These are phyloP conservation scores for Pachyramphus minor DNA, from an alignment of 2,113 vertebrate genomes.

Conservation along the genomic window DNA sequence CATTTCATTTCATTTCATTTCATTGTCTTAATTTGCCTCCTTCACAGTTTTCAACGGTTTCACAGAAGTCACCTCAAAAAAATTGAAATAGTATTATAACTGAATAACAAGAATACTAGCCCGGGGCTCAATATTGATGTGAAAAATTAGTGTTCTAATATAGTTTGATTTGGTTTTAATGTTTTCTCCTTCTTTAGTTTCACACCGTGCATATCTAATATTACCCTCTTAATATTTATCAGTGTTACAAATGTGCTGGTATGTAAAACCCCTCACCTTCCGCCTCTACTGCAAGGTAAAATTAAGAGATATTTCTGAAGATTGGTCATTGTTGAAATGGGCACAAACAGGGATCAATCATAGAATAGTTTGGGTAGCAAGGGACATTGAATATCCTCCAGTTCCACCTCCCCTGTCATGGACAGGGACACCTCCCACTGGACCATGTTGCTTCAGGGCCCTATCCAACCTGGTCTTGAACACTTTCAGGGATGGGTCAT, in stretches of 20 bases:
- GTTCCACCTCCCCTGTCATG: rapidly evolving
- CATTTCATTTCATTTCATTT: neutral
- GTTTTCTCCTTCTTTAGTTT: neutral
- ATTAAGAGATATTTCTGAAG: neutral
- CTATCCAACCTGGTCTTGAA: neutral
- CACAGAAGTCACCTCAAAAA: neutral
- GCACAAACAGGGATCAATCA: neutral
- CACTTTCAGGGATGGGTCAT: neutral
- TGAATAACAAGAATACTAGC: neutral
- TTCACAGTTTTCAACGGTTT: neutral
- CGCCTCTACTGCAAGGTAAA: neutral
- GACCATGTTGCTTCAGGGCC: neutral
- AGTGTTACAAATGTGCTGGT: neutral
- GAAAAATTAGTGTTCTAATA: neutral
- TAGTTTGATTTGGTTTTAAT: neutral
- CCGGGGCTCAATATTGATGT: neutral
- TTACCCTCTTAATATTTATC: neutral
- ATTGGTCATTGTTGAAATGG: neutral
- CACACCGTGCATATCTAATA: neutral
- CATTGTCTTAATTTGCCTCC: neutral
- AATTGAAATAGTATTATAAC: neutral
- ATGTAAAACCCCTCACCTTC: neutral
- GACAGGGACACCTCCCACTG: neutral
- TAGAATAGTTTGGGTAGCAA: neutral
- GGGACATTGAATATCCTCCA: neutral